phyloP scores from a whole-genome alignment of 2,797 vertebrate species.

The Girardinus metallicus region DNA sequence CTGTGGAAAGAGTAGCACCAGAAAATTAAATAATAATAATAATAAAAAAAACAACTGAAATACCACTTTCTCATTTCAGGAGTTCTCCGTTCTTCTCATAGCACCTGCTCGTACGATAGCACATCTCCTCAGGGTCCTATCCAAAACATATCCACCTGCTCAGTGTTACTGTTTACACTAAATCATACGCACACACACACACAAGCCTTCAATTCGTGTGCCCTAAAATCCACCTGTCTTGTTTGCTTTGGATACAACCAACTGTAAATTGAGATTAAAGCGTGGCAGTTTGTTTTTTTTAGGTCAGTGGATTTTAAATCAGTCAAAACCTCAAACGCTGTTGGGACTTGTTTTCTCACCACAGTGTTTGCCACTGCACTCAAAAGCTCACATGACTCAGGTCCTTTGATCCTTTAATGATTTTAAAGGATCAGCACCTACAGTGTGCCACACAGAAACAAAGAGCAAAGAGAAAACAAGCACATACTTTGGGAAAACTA shows the following conservation, averaged over 20 bases:
- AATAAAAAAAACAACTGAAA: neutral
- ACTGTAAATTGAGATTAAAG: constrained; percentile 28
- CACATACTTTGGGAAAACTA: neutral
- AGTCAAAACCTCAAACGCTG: constrained; percentile 28
- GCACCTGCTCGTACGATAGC: constrained; percentile 19
- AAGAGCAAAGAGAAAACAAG: neutral
- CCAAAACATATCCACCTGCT: constrained; percentile 6
- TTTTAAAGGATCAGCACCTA: constrained; percentile 13
- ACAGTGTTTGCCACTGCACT: constrained; percentile 11
- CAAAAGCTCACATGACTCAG: constrained; percentile 31
- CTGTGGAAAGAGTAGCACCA: constrained; percentile 9
- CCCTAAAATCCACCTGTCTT: constrained; percentile 5
- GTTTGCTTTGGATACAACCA: constrained; percentile 56
- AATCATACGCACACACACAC: neutral
- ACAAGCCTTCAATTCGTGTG: constrained; percentile 14
- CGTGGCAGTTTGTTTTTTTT: constrained; percentile 17
- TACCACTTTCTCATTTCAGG: constrained; percentile 4
- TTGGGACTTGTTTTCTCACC: constrained; percentile 33
- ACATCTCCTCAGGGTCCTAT: neutral
- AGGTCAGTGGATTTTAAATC: constrained; percentile 18
- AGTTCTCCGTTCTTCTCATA: neutral
- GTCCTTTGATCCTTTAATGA: constrained; percentile 27
- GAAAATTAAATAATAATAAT: no score
- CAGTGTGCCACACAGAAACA: neutral
- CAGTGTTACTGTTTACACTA: constrained; percentile 3